Base-by-base conservation (phyloP, 2,113 vertebrate species). In the Takifugu flavidus region DNA sequence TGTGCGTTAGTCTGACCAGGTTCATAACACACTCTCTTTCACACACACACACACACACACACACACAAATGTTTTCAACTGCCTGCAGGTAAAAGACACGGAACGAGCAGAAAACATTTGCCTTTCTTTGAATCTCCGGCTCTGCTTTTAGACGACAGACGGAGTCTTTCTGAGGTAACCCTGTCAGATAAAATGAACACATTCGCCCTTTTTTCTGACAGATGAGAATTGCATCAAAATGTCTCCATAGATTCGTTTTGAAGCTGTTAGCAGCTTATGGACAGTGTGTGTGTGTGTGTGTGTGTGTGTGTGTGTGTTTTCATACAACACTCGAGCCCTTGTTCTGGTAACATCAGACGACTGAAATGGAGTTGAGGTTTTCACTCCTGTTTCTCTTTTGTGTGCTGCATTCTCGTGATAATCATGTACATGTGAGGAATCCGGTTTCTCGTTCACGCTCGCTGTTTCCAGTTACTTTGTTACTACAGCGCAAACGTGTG, bases 381-480 rank as follows among this genome's bases (percentile, higher is more conserved):
- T 60, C 54, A 53, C 61, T 73, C 50, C 52, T 65, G 65, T 52
- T 74, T 76, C 42, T 70, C 71, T 44, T 66, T 56, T 49, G 56
- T 55, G 59, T 14, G 45, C 69, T 49, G 64, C 64, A 64, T 76
- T 66, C 68, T 83, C 66, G 0, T 65, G 60, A 76, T 79, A 74
- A 79, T 70, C 73, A 65, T 15, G 47, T 15, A 63, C 69, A 81
- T 51, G 74, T 77, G 80, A 77, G 71, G 63, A 76, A 67, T 67
- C 61, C 51, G 59, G 28, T 71, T 80, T 73, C 68, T 58, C 53
- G 59, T 74, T 79, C 67, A 49, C 51, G 62, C 46, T 62, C 73
- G 50, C 71, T 76, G 75, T 62, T 79, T 85, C 62, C 4, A 59
- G 62, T 83, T 72, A 74, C 20, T 70, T 72, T 49, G 57, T 73